A percentile compares a stretch with the other conserved stretches of the same genome.
These are phyloP conservation scores for Neodon shergylaensis DNA, from an alignment of 2,113 vertebrate genomes.

Conservation along the genomic window DNA sequence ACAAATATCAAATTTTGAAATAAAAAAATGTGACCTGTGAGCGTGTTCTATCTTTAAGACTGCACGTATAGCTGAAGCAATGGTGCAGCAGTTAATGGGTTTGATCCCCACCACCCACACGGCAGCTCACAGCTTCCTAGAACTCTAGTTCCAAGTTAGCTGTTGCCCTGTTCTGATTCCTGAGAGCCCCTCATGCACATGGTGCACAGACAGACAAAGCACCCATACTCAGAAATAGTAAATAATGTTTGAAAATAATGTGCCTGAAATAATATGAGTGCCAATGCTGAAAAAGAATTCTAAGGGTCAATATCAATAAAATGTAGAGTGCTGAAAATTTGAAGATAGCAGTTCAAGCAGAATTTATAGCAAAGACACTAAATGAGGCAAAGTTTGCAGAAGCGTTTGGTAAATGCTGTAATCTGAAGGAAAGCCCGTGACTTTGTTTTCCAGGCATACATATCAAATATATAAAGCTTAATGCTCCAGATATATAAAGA, in stretches of 20 bases:
- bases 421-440: not conserved
- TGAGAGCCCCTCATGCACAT: not conserved
- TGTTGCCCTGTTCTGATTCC: not conserved
- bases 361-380: not conserved
- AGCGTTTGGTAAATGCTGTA: not conserved
- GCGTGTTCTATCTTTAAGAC: not conserved
- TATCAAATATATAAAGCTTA: constrained; percentile 39
- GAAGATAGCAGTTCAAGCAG: not conserved
- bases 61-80: not conserved
- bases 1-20: not conserved
- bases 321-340: not conserved
- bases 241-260: not conserved
- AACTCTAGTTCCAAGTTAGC: not conserved
- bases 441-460: not conserved
- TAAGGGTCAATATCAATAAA: constrained; percentile 11
- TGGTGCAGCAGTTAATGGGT: not conserved
- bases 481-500: not conserved
- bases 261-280: not conserved
- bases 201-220: not conserved
- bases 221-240: not conserved
- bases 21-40: not conserved
- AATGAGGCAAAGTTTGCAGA: not conserved
- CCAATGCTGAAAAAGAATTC: constrained; percentile 1
- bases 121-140: not conserved
- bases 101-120: not conserved